These are phyloP conservation scores for Sebastolobus altivelis DNA, from an alignment of 2,797 vertebrate species.

Conservation along the genomic window DNA sequence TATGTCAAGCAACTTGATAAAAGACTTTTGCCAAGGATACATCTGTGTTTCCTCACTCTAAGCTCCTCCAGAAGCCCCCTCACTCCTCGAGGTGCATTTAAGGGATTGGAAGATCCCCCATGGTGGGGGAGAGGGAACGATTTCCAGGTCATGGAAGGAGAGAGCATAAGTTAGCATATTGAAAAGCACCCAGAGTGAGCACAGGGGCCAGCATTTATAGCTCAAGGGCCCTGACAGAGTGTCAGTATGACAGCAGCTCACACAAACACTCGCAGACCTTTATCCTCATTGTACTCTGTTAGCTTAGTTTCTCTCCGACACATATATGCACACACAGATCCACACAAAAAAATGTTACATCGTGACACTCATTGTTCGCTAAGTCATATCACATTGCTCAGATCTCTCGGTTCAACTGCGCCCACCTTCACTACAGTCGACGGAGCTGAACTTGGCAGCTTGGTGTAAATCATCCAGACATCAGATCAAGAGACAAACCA, in stretches of 20 bases:
- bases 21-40: background rate
- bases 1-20: background rate
- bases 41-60: background rate
- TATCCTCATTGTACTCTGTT: slow-evolving; percentile 10
- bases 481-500: slow-evolving; percentile 24
- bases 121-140: background rate
- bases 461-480: slow-evolving; percentile 44
- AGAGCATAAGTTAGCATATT: no score
- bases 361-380: slow-evolving; percentile 20
- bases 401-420: background rate
- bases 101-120: background rate
- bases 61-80: background rate
- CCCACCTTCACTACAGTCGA: slow-evolving; percentile 3
- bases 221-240: slow-evolving; percentile 24
- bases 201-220: background rate
- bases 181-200: background rate
- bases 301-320: slow-evolving; percentile 28
- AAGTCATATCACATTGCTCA: slow-evolving; percentile 3
- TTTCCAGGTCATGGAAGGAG: no score
- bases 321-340: background rate
- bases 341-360: background rate
- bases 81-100: background rate
- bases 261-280: slow-evolving; percentile 1
- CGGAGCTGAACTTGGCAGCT: slow-evolving; percentile 29
- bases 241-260: slow-evolving; percentile 24